Conservation (phyloP, 2,888 invertebrate genomes). For the Platycheirus rosarum region DNA sequence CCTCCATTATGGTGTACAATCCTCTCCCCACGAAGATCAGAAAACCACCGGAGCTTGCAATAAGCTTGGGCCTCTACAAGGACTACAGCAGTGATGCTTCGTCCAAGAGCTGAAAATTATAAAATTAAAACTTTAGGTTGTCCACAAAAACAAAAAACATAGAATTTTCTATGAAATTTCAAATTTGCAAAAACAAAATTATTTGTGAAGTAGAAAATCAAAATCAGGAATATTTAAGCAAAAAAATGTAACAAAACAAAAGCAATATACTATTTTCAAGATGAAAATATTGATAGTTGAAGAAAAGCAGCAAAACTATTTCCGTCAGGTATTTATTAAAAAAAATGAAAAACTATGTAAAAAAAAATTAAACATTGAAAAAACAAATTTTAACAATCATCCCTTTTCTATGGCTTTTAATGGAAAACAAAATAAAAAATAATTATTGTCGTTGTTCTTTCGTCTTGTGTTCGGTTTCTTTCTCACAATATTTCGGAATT, state of each 20-base stretch:
- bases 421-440: conserved; percentile 11
- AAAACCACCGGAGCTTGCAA: conserved; percentile 76
- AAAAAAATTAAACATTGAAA: conserved; percentile 13
- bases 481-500: conserved; percentile 24
- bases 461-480: conserved; percentile 17
- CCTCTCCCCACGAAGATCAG: conserved; percentile 78
- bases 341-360: not conserved
- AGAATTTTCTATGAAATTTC: conserved; percentile 22
- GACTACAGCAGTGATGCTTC: conserved; percentile 59
- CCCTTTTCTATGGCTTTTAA: conserved; percentile 60
- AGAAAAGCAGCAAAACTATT: conserved; percentile 47
- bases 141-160: conserved; percentile 5
- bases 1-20: conserved; percentile 75
- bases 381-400: conserved; percentile 48
- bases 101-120: conserved; percentile 63
- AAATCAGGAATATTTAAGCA: conserved; percentile 58
- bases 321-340: conserved; percentile 56
- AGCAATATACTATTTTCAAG: conserved; percentile 66
- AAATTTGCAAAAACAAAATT: conserved; percentile 8
- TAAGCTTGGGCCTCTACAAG: conserved; percentile 72
- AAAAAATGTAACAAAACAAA: conserved; percentile 47
- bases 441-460: conserved; percentile 28
- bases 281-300: conserved; percentile 37
- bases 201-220: conserved; percentile 29
- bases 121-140: conserved; percentile 33